Conservation (phyloP, 2,797 vertebrate species). For the Sebastes flavidus region DNA sequence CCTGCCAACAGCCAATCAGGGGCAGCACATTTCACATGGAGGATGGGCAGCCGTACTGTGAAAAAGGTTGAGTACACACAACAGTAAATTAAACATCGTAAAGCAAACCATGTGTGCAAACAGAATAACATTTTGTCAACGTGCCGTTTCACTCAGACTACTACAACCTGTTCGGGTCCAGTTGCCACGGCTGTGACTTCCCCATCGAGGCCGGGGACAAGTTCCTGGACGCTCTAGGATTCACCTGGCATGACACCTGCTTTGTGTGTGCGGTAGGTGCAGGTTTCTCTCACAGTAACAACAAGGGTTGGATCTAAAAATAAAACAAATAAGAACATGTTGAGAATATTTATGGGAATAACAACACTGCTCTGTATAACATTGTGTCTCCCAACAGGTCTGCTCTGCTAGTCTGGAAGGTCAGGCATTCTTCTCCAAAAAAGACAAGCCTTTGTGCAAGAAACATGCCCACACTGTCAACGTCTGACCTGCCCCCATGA, state of each 20-base stretch:
- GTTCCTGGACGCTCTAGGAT: slow-evolving; percentile 94
- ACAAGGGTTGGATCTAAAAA: not conserved
- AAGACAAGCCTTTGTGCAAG: slow-evolving; percentile 98
- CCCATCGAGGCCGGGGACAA: slow-evolving; percentile 98
- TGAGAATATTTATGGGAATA: not conserved
- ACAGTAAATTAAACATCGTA: no score
- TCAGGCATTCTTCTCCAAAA: slow-evolving; percentile 97
- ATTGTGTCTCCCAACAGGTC: slow-evolving; percentile 80
- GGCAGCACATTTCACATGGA: slow-evolving; percentile 97
- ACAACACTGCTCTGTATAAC: not conserved
- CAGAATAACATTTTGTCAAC: not conserved
- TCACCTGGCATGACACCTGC: slow-evolving; percentile 98
- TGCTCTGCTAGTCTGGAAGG: slow-evolving; percentile 93
- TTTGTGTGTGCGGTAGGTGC: slow-evolving; percentile 94
- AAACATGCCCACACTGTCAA: slow-evolving; percentile 95
- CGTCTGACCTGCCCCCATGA: slow-evolving; percentile 79
- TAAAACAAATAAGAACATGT: not conserved
- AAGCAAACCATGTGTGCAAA: not conserved
- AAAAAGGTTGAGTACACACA: slow-evolving; percentile 83
- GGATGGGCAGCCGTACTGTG: slow-evolving; percentile 97
- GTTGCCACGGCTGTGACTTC: slow-evolving; percentile 96
- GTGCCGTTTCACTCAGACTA: slow-evolving; percentile 84
- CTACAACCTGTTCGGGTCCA: slow-evolving; percentile 93
- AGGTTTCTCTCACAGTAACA: not conserved
- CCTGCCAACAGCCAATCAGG: slow-evolving; percentile 94